Base-by-base conservation (phyloP, 2,113 vertebrate genomes). In the Heloderma charlesbogerti region DNA sequence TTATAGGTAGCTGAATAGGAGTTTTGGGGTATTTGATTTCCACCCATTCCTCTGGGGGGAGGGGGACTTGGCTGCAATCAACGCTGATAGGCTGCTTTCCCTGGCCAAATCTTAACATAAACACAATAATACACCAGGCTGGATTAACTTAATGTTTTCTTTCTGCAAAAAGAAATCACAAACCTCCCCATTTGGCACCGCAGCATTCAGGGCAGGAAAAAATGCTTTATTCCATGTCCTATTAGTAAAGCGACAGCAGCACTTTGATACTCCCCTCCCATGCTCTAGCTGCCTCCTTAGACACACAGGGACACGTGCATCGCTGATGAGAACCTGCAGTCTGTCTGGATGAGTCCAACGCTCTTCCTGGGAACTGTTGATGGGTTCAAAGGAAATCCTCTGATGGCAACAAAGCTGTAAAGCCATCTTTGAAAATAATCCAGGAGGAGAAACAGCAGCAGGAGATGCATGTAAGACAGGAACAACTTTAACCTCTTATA, bases 281-380 rank as follows among this genome's bases (percentile, higher is more conserved):
- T 13, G n/a, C 4, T 27, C 6, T 8, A 67, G 9, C 40, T 48
- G 57, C n/a, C 74, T 45, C 54, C 6, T 31, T 40, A 12, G 25
- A 75, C 69, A 37, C 31, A n/a, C n/a, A 6, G n/a, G 27, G 48
- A 15, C 7, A 16, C 37, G 88, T 43, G 0, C 0, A 51, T 66
- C 34, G 1, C 48, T 1, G 0, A 0, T 0, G 89, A 92, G 90
- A 40, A 22, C 92, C 0, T 0, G 77, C 90, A 91, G 89, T 92
- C 94, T 89, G 90, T 0, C 0, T 88, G 88, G 10, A 92, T 63
- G 82, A 0, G 0, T 72, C 0, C 0, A 69, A 10, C 0, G 0
- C 57, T 79, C 45, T 29, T 93, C 6, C 22, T 34, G 69, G 91
- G 86, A 86, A 92, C 37, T 16, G 40, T 0, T 0, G 88, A 87